Percentiles rank a stretch among this genome's conserved stretches.
Evolutionary conservation across 1,140 invertebrate genomes (phyloP).

Genomic region (Diorhabda elongata): DNA sequence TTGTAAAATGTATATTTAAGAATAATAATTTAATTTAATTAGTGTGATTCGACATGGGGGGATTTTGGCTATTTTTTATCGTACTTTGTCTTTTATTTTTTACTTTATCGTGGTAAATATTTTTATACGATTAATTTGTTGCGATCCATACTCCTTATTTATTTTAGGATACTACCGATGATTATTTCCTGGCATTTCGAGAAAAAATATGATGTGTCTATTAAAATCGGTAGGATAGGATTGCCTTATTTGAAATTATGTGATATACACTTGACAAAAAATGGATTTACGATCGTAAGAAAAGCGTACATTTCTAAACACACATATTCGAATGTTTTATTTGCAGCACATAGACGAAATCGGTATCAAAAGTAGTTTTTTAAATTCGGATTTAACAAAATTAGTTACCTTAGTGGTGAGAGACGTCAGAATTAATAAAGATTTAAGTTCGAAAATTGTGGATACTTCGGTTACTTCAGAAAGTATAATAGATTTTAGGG

Average conservation of each 20-base stretch:
- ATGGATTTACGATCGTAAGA: conserved; percentile 26
- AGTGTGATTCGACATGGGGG: conserved; percentile 9
- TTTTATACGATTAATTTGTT: neutral
- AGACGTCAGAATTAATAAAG: conserved; percentile 80
- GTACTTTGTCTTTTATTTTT: conserved; percentile 19
- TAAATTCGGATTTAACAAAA: conserved; percentile 86
- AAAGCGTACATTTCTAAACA: neutral
- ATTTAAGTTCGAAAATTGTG: conserved; percentile 50
- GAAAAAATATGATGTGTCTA: conserved; percentile 58
- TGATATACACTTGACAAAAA: conserved; percentile 25
- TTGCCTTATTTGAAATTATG: conserved; percentile 56
- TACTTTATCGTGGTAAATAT: conserved; percentile 22
- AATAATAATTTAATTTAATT: neutral
- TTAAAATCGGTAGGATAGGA: conserved; percentile 64
- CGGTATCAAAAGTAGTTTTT: conserved; percentile 80
- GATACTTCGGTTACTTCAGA: conserved; percentile 26
- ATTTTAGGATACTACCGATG: conserved; percentile 60
- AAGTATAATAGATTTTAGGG: conserved; percentile 61
- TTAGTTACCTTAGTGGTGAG: conserved; percentile 77
- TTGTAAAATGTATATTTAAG: neutral
- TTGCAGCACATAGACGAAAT: conserved; percentile 65
- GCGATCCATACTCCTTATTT: neutral
- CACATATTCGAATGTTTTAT: neutral
- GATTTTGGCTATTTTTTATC: conserved; percentile 16
- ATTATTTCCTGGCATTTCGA: conserved; percentile 63